Conservation (phyloP, 1,140 invertebrate species). For the Drosophila nikananu region DNA sequence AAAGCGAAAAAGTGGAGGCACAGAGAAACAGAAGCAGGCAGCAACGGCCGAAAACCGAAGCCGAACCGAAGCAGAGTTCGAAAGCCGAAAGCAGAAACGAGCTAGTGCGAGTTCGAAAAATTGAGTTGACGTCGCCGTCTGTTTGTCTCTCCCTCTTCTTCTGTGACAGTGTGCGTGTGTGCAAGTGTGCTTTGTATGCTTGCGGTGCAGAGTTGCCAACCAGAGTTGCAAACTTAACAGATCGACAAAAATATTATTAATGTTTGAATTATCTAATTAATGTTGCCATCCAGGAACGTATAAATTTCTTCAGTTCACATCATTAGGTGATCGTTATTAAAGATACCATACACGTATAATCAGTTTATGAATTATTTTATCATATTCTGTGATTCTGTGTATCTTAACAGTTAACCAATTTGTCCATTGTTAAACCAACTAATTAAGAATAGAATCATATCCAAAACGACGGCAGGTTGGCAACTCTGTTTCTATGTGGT, state of each 20-base stretch:
- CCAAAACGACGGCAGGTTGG: slow-evolving; percentile 7
- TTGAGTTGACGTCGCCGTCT: slow-evolving; percentile 55
- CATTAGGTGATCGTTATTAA: not conserved
- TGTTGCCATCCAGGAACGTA: too few species aligned
- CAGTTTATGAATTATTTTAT: not conserved
- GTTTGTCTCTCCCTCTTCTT: slow-evolving; percentile 22
- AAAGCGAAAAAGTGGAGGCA: slow-evolving; percentile 4
- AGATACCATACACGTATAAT: too few species aligned
- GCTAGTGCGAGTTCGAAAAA: slow-evolving; percentile 57
- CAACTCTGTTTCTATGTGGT: slow-evolving; percentile 69
- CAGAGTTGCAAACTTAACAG: not conserved
- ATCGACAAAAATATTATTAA: slow-evolving; percentile 10
- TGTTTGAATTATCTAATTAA: not conserved
- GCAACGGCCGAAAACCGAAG: too few species aligned
- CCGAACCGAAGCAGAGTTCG: slow-evolving; percentile 20
- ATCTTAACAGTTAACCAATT: not conserved
- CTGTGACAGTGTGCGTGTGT: not conserved
- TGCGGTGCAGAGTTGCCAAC: slow-evolving; percentile 68
- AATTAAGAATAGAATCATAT: not conserved
- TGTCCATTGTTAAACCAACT: not conserved
- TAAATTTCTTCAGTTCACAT: too few species aligned
- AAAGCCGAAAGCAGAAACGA: slow-evolving; percentile 51
- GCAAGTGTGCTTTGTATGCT: slow-evolving; percentile 64
- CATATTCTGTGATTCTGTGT: not conserved
- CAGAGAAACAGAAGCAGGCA: slow-evolving; percentile 6